Evolutionary conservation across 2,797 vertebrate species (phyloP).

Genomic region (Falco naumanni): DNA sequence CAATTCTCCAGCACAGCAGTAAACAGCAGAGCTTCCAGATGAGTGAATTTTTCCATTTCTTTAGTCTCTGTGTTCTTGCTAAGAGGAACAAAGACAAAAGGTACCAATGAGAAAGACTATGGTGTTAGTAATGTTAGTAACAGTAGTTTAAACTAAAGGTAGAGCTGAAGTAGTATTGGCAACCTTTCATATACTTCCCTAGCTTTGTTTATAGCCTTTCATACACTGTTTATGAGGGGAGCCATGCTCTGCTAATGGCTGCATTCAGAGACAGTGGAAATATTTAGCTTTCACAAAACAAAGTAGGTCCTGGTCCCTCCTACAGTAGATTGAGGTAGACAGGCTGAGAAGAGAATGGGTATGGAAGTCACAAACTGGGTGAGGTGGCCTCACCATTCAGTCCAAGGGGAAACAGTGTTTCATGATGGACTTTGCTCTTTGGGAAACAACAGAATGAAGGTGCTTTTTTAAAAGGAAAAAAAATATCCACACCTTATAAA

Average conservation of each 20-base stretch:
- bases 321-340: neutral
- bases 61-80: constrained; percentile 13
- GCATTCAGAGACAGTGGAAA: neutral
- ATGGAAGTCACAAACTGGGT: neutral
- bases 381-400: neutral
- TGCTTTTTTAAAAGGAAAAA: neutral
- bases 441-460: neutral
- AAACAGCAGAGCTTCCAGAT: constrained; percentile 74
- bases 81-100: constrained; percentile 23
- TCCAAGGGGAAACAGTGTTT: neutral
- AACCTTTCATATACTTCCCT: neutral
- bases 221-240: constrained; percentile 21
- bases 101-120: neutral
- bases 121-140: neutral
- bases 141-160: constrained; percentile 1
- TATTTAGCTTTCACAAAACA: constrained; percentile 49
- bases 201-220: constrained; percentile 49
- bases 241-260: neutral
- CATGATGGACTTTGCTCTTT: neutral
- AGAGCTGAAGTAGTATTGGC: neutral
- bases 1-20: constrained; percentile 80
- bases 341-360: neutral
- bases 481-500: neutral
- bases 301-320: neutral
- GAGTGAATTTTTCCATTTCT: constrained; percentile 39